Evolutionary conservation across 1,140 invertebrate genomes (phyloP), one percentile per base, ranked within the genome.

Genomic region (Tetramorium alpestre): DNA sequence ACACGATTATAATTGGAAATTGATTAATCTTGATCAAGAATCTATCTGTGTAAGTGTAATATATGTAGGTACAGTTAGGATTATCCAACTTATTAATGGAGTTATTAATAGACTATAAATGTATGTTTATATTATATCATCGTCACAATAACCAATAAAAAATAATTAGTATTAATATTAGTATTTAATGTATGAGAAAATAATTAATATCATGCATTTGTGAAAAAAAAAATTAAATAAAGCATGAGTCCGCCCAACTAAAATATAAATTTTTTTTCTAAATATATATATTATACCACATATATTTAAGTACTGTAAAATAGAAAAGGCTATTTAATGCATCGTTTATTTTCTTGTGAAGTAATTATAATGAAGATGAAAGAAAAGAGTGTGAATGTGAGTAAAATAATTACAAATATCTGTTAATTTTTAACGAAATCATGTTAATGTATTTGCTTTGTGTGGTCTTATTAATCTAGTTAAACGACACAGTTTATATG

Each of bases 1-100:
- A 41, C 44, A n/a, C 22, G 25, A 84, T 84, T 84, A 75, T 84
- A 84, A 84, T 84, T 84, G 54, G 80, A 84, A 84, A 75, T 84
- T 73, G 69, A 47, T 73, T 56, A 84, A 84, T 84, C 54, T 75
- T 69, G 80, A 73, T 82, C 16, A 2, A 58, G 51, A 58, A 58
- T 33, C 25, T 18, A 25, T 33, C 25, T 84, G 7, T 7, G 54
- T 47, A 51, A 41, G 47, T 38, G 16, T 41, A 58, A 58, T 6
- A 28, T 16, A 33, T 28, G 44, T 25, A 69, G 18, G 7, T 84
- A 82, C 80, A 75, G 67, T 84, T 84, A 84, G 69, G 7, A 62
- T 18, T 13, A 38, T 13, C 8, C 41, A 38, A 47, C 8, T 73
- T 38, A 82, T 73, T 58, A 58, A 82, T 73, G 18, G n/a, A 38